These are phyloP conservation scores for Bombus soroeensis DNA, from an alignment of 1,140 invertebrate genomes.

Conservation along the genomic window DNA sequence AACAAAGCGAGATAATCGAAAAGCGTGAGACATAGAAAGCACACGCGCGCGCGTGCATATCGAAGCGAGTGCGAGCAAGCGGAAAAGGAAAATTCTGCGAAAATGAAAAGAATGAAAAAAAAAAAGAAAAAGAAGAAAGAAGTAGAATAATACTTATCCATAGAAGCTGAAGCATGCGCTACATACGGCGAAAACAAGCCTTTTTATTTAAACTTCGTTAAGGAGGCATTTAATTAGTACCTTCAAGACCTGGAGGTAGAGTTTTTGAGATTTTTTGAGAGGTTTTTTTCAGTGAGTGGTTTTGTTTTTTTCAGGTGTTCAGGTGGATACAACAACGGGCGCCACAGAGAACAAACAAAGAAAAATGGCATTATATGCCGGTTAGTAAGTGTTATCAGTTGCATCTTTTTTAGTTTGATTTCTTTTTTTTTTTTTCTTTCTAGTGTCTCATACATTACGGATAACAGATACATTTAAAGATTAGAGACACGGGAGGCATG, in stretches of 20 bases:
- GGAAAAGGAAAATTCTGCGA: constrained; percentile 13
- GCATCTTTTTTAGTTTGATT: constrained; percentile 36
- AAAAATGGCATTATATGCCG: constrained; percentile 80
- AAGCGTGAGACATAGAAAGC: not conserved
- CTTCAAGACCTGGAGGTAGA: constrained; percentile 82
- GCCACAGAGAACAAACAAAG: constrained; percentile 83
- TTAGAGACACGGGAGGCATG: constrained; percentile 61
- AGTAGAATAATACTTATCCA: not conserved
- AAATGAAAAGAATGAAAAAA: not conserved
- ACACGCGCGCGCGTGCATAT: not conserved
- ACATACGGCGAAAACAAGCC: constrained; percentile 74
- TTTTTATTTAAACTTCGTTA: constrained; percentile 77
- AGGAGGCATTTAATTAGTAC: constrained; percentile 81
- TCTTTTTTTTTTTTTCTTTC: constrained; percentile 31
- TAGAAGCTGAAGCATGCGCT: constrained; percentile 67
- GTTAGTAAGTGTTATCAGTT: constrained; percentile 74
- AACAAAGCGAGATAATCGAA: not conserved
- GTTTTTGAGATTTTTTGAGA: constrained; percentile 80
- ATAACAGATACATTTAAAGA: constrained; percentile 52
- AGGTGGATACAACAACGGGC: constrained; percentile 81
- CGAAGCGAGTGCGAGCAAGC: not conserved
- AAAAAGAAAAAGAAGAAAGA: constrained; percentile 5
- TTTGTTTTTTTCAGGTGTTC: constrained; percentile 80
- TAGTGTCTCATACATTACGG: constrained; percentile 28
- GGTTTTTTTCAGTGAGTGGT: constrained; percentile 80